Evolutionary conservation across 2,113 vertebrate genomes (phyloP).

Genomic region (Cebus imitator): DNA sequence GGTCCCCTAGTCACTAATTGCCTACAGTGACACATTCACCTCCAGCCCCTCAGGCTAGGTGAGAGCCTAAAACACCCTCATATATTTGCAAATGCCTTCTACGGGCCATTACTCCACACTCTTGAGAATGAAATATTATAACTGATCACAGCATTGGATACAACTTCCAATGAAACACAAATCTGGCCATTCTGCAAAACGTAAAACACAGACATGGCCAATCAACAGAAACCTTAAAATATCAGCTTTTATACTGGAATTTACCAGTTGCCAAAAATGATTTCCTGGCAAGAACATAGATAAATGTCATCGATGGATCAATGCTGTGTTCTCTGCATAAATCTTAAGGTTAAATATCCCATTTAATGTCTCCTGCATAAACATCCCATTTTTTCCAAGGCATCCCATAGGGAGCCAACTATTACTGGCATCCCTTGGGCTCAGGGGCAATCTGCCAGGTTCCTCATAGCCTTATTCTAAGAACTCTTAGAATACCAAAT

Average conservation of each 20-base stretch:
- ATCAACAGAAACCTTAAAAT: background rate
- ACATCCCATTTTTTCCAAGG: background rate
- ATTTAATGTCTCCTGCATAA: background rate
- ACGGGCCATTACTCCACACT: background rate
- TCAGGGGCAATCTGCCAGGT: no score
- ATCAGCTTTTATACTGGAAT: background rate
- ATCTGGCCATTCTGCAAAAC: background rate
- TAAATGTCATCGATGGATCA: no score
- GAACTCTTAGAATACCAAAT: background rate
- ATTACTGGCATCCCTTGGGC: no score
- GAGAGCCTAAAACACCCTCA: background rate
- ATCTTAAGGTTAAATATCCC: background rate
- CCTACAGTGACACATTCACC: background rate
- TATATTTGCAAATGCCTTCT: background rate
- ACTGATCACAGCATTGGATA: background rate
- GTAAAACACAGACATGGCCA: background rate
- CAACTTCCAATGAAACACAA: background rate
- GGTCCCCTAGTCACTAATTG: background rate
- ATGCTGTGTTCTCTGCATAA: background rate
- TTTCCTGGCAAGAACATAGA: background rate
- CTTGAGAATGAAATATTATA: background rate
- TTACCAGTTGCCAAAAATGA: background rate
- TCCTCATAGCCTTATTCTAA: background rate
- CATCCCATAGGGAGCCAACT: rapidly evolving
- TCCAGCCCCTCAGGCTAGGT: background rate